phyloP scores from a whole-genome alignment of 2,113 vertebrate genomes.

The Pangasianodon hypophthalmus region DNA sequence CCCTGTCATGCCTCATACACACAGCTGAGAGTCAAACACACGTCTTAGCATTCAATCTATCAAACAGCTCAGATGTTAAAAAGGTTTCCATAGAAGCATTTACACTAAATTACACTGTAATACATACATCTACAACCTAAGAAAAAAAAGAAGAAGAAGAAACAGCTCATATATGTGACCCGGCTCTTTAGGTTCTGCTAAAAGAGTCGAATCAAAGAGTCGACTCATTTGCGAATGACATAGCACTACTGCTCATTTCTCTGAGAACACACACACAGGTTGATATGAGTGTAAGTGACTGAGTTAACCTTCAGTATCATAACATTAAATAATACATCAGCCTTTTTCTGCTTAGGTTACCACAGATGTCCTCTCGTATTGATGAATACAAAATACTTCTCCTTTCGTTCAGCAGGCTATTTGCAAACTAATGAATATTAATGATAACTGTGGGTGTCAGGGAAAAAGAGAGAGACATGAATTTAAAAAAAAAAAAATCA shows the following conservation, averaged over 20 bases:
- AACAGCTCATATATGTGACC: neutral
- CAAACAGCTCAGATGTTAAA: neutral
- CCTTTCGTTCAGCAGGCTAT: neutral
- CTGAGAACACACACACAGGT: neutral
- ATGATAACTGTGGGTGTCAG: constrained; percentile 1
- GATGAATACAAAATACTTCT: neutral
- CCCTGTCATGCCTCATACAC: neutral
- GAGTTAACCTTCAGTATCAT: neutral
- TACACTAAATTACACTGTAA: neutral
- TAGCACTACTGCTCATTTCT: neutral
- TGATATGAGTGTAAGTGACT: neutral
- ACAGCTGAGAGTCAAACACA: neutral
- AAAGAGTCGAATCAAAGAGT: neutral
- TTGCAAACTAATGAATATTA: constrained; percentile 7
- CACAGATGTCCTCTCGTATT: neutral
- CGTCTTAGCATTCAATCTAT: neutral
- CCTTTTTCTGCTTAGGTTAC: neutral
- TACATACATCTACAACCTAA: neutral
- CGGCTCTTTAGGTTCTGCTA: neutral
- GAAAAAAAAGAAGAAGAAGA: neutral
- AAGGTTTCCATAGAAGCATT: neutral
- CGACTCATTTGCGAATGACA: neutral
- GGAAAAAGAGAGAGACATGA: neutral
- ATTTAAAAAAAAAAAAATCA: neutral
- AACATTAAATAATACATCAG: neutral